Percentiles rank a stretch among this genome's conserved stretches.
These are phyloP conservation scores for Macroglossus sobrinus DNA, from an alignment of 2,113 vertebrate genomes.

Conservation along the genomic window DNA sequence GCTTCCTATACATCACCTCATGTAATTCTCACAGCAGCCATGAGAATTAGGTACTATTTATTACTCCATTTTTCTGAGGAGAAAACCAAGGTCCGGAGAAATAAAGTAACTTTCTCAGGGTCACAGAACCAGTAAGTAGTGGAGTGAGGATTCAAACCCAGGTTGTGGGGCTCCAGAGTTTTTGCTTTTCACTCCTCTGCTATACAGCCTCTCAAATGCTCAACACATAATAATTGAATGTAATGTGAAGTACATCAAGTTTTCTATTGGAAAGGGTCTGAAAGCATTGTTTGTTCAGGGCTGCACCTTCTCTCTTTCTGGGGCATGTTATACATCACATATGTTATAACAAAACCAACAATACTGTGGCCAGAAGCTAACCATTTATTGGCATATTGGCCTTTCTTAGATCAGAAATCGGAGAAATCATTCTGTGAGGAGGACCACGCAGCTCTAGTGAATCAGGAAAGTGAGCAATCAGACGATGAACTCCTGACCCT, in stretches of 20 bases:
- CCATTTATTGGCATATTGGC: not conserved
- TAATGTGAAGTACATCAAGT: not conserved
- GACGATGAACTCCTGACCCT: constrained; percentile 98
- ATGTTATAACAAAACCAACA: not conserved
- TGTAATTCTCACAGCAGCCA: not conserved
- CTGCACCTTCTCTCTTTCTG: not conserved
- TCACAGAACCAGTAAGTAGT: not conserved
- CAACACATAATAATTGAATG: not conserved
- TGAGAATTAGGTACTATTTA: not conserved
- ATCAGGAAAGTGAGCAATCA: constrained; percentile 96
- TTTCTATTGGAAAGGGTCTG: not conserved
- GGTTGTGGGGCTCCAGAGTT: not conserved
- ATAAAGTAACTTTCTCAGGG: not conserved
- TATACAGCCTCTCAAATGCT: not conserved
- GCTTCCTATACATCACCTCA: not conserved
- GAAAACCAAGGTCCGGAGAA: not conserved
- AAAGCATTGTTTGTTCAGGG: not conserved
- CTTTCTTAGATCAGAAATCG: constrained; percentile 84
- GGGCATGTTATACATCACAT: no score
- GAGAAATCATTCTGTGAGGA: constrained; percentile 87
- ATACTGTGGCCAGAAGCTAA: not conserved
- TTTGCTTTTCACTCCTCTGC: not conserved
- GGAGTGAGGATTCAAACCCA: not conserved
- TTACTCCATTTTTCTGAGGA: not conserved
- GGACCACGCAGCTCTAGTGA: constrained; percentile 87